Base-by-base conservation (phyloP, 1,140 invertebrate genomes). In the Proctacanthus coquilletti region DNA sequence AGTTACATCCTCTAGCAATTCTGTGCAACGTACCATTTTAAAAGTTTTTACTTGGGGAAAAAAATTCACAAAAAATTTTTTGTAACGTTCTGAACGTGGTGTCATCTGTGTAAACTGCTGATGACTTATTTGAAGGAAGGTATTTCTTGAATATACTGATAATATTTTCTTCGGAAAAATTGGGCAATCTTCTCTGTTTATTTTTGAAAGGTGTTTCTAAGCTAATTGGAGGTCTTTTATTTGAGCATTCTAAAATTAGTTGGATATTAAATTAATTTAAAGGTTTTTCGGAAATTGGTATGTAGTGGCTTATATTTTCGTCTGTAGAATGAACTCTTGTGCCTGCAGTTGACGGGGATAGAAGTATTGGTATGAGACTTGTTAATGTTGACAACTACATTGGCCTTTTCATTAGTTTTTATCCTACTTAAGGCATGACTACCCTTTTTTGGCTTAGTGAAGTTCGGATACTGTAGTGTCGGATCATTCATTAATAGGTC, bases 401-500 rank as follows among this genome's bases (percentile, higher is more conserved):
- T 21, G 14, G 27, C 14, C 21, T 18, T 17, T 27, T 39, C 17
- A 9, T 35, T 4, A 32, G 20, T 21, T 40, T 36, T 36, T n/a
- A 46, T 42, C 38, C 37, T 30, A 36, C 38, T 41, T 19, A 59
- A 33, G 3, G 50, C 45, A 32, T 20, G 17, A 20, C 4, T 14
- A 10, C 31, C 29, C 19, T 33, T 32, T 13, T 39, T 32, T 21
- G 25, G 34, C 44, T 53, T 49, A 4, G 3, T 10, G 42, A 56
- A 56, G 40, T 59, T 48, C 4, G 52, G 55, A 33, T 52, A 50
- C 41, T 46, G 41, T n/a, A 56, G 27, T 6, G 52, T 46, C 10
- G 27, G 32, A 5, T 56, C 42, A 15, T 48, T 46, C 6, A 45
- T 53, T 5, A 61, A n/a, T 10, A 39, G 21, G 8, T 39, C 19